phyloP scores from a whole-genome alignment of 1,140 invertebrate genomes.

The Nasonia longicornis region DNA sequence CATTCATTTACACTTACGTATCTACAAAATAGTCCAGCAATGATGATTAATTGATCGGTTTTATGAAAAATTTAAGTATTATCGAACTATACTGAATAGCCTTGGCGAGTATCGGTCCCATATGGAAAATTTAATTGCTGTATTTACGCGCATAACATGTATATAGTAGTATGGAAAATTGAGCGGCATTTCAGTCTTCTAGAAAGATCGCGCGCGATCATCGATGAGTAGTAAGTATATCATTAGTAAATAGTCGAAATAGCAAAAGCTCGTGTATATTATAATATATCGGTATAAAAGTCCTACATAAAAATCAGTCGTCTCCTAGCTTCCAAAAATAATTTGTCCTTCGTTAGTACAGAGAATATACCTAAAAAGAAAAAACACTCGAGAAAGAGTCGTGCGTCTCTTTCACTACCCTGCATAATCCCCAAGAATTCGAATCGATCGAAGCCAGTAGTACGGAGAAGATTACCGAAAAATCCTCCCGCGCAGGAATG shows the following conservation, averaged over 20 bases:
- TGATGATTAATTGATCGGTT: neutral
- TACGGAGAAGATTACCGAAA: neutral
- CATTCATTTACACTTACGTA: slow-evolving; percentile 36
- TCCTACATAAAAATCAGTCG: slow-evolving; percentile 25
- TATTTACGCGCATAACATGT: too few species aligned
- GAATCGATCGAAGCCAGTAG: slow-evolving; percentile 8
- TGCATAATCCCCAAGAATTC: slow-evolving; percentile 31
- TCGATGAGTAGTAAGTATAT: neutral
- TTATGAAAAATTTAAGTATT: slow-evolving; percentile 30
- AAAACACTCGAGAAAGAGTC: neutral
- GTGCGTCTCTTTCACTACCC: slow-evolving; percentile 19
- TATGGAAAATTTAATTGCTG: too few species aligned
- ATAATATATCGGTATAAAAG: neutral
- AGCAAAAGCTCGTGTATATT: neutral
- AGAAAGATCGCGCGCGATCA: slow-evolving; percentile 17
- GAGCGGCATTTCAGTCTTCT: slow-evolving; percentile 40
- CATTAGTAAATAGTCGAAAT: neutral
- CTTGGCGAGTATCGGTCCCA: neutral
- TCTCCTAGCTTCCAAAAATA: slow-evolving; percentile 19
- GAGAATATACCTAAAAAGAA: slow-evolving; percentile 1
- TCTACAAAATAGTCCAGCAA: slow-evolving; percentile 36
- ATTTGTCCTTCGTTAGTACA: slow-evolving; percentile 19
- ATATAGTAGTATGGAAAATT: neutral
- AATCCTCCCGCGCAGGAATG: neutral
- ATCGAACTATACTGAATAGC: slow-evolving; percentile 23